Evolutionary conservation across 2,888 invertebrate species (phyloP), one percentile per base, ranked within the genome.

Genomic region (Epiblema foenella): DNA sequence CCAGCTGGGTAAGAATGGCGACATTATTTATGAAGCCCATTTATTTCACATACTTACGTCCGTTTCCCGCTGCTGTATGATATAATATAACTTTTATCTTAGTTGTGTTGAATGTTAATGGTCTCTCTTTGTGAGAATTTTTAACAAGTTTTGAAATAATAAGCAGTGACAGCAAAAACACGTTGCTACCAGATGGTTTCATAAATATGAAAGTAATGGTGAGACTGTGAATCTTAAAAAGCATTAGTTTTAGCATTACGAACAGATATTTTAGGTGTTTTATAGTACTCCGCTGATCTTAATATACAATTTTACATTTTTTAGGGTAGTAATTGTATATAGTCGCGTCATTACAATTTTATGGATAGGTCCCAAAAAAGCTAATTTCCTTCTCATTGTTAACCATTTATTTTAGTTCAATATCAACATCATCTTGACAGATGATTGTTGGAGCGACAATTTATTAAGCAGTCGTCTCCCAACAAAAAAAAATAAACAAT

Each of bases 1-100:
- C 73, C 95, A 95, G 89, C 93, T 95, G 80, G 94, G 95, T 94
- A 81, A 79, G 90, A 87, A 78, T 62, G 63, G 57, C 29, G 69
- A 37, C 52, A 58, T 63, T 69, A 66, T 70, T 70, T 66, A 70
- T 66, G 18, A 51, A n/a, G 46, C 33, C 46, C 65, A 54, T 70
- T 57, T 66, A 70, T 65, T 66, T 70, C 60, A 59, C 65, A 70
- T 54, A 70, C 70, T 65, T 65, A 60, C 70, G 65, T 70, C 70
- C 70, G 70, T 52, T 33, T 42, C 29, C 42, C 51, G 42, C 56
- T 37, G 39, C 10, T 51, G 65, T 17, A 37, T 57, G 46, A 57
- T 63, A 29, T 63, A 69, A 63, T 24, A 24, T 24, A 24, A 24
- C 39, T 69, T 70, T 59, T 62, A 68, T 63, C 54, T 37, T 39